Base-by-base conservation (phyloP, 2,888 invertebrate genomes). In the Tineola bisselliella region DNA sequence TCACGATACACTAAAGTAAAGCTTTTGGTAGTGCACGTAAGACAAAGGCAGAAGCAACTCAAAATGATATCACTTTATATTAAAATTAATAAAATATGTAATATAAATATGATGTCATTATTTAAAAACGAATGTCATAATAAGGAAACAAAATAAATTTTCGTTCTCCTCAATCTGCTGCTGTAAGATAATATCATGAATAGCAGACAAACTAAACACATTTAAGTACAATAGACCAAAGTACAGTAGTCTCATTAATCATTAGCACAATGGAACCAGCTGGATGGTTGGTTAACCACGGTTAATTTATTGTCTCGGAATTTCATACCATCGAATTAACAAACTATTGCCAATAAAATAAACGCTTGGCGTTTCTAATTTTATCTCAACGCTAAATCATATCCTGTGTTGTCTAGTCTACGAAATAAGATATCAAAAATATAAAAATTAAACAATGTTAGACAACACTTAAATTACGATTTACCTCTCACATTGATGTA, bases 161-260 rank as follows among this genome's bases (percentile, higher is more conserved):
- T 30, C 18, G 56, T 17, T 56, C 25, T 54, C 58, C 33, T 33
- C 30, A 56, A 56, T 56, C 56, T 15, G 12, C 19, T 25, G 54
- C 54, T 25, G 19, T 25, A 54, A 58, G 58, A 58, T 58, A 58
- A 13, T 15, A 58, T 58, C 58, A 17, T 33, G 58, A 58, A 58
- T 33, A 17, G 58, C 58, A 58, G 58, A 58, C 33, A 33, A 54
- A 58, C 58, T 58, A 33, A 58, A 33, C 33, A 58, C 33, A 58
- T 58, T 58, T 58, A 54, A 33, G 58, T 58, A 58, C 58, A 58
- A 58, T 58, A 58, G 58, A 58, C 58, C 33, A 58, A 58, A 58
- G 5, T 33, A 58, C 58, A 33, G 58, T 58, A 58, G 58, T 58
- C 58, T 58, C 58, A 58, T 58, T 58, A 58, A 58, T 58, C 58